Base-by-base conservation (phyloP, 2,113 vertebrate genomes). In the Guaruba guarouba region DNA sequence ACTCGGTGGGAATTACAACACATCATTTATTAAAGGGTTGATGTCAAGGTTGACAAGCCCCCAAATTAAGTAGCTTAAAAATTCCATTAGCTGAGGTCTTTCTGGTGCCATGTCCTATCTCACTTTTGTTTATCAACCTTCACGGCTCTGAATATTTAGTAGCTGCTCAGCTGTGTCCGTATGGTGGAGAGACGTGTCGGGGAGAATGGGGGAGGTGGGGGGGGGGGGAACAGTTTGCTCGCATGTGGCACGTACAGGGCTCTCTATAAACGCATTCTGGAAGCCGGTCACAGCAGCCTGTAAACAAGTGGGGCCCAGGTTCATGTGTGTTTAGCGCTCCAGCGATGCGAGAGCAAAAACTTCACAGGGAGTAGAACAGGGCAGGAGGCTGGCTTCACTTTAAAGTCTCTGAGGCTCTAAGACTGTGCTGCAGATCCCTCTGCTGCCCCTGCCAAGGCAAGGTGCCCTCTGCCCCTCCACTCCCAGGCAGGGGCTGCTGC, bases 101-200 rank as follows among this genome's bases (percentile, higher is more conserved):
- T 95, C 96, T 95, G 93, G 94, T 97, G 95, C 93, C 95, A 88
- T 95, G 95, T 96, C 96, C 95, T 95, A 93, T 90, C 95, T 95
- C 91, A 90, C 92, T 92, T 96, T 95, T 97, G 95, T 97, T 97
- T 96, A 96, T 97, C 97, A 97, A 92, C 97, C 97, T 97, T 97
- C 97, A 96, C 74, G 93, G 92, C 92, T 97, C 86, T 59, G 93
- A 95, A 90, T 96, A 93, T 94, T 93, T 93, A 63, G 91, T 90
- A 94, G 95, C 94, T 85, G 96, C 92, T 96, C 95, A 96, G 95
- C 95, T 96, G 82, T 92, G 92, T 87, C 91, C 73, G 67, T 78
- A 55, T 62, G 88, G 84, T 27, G 71, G 85, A 68, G 91, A 41
- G 68, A 13, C 6, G n/a, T 31, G 51, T n/a, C 18, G 49, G 25